Evolutionary conservation across 2,888 invertebrate species (phyloP), one percentile per base, ranked within the genome.

Genomic region (Agrilus cyanescens): DNA sequence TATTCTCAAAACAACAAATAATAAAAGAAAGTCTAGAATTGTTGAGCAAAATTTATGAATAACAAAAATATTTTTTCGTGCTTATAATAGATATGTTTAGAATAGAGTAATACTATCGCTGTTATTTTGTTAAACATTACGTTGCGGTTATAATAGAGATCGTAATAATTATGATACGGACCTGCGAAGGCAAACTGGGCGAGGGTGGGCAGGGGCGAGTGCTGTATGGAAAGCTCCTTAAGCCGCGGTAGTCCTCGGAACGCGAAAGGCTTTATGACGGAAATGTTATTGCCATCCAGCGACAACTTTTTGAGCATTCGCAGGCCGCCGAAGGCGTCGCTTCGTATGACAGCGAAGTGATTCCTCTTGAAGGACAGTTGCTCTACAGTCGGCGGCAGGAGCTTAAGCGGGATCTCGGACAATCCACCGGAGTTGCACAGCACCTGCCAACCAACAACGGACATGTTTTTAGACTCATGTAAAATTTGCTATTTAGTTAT

Each of bases 351-450:
- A 43, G 82, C 80, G 59, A 93, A 82, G 63, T 85, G 80, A 66
- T 91, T 90, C 60, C 88, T 83, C 33, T 88, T 85, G 53, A 93
- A 67, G 2, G 90, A 85, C 49, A 91, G 71, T 64, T 91, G 89
- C 63, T 85, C 85, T 54, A 91, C 84, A 42, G 81, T 78, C 16
- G 78, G 63, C 15, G 88, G 85, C 54, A 93, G 71, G 50, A 80
- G 75, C 49, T 75, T 74, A 43, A 82, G 73, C 37, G 88, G 89
- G 53, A 89, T 86, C 58, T 84, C 84, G 47, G 78, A 77, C 56
- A 89, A 70, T 45, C 82, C 80, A 48, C 87, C 87, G 50, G 85
- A 86, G 72, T 89, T 88, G 74, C 89, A 89, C 60, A 88, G 76
- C 54, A 89, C 87, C 89, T 89, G 73, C 38, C 67, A 72, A 51